Evolutionary conservation across 2,888 invertebrate species (phyloP).

Genomic region (Pseudococcus longispinus): DNA sequence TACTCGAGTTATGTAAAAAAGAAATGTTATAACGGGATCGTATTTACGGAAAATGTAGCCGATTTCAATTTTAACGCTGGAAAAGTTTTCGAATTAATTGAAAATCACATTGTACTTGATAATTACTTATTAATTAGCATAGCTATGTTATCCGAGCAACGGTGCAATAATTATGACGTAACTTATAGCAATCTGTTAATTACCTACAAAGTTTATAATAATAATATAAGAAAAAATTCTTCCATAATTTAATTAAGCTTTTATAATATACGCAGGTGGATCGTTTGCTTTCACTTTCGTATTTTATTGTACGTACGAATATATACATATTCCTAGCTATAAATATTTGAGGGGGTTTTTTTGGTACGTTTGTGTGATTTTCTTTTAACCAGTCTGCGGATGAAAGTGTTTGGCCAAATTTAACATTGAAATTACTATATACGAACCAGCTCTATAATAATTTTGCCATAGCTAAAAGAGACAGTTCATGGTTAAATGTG

Average conservation of each 20-base stretch:
- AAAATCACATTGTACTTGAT: conserved; percentile 13
- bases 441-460: neutral
- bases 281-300: conserved; percentile 10
- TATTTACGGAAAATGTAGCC: neutral
- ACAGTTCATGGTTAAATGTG: neutral
- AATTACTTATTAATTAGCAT: conserved; percentile 22
- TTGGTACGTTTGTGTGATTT: neutral
- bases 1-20: conserved; percentile 23
- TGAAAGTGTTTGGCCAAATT: neutral
- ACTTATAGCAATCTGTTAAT: neutral
- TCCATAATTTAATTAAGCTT: conserved; percentile 2
- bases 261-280: neutral
- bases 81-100: conserved; percentile 1
- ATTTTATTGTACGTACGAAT: neutral
- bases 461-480: neutral
- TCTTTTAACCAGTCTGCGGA: too few species aligned
- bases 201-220: neutral
- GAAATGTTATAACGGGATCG: neutral
- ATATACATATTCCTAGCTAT: neutral
- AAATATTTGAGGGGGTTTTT: neutral
- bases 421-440: neutral
- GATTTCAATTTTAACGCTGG: neutral
- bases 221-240: neutral
- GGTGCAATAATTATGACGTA: neutral
- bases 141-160: neutral